Evolutionary conservation across 2,888 invertebrate species (phyloP), one percentile per base, ranked within the genome.

Genomic region (Dimorphilus gyrociliatus): DNA sequence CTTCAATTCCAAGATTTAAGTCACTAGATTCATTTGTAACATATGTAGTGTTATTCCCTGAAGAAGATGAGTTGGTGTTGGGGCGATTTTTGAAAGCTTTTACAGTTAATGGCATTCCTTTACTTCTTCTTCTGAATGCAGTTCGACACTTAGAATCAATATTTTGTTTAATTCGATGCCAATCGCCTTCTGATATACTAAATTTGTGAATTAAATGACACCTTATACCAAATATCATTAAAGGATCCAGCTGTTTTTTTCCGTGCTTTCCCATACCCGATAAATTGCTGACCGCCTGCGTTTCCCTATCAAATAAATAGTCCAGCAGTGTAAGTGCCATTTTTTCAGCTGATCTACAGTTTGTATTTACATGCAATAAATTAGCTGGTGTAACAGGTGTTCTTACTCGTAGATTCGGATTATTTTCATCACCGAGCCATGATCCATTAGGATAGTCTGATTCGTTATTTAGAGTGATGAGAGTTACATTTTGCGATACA

Each of bases 111-210:
- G 58, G 55, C 47, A 54, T 50, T 19, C 59, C 58, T 21, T 50
- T 41, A 37, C 48, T 46, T 33, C 50, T 47, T 16, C 53, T 47
- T 23, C 53, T 47, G 44, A 52, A 68, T 3, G 67, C 67, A 21
- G 67, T 65, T 19, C 68, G 51, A 44, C 69, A 69, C 43, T 69
- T 69, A 25, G 68, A 67, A 48, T 69, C 67, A 39, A 69, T 62
- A 44, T 68, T 68, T 42, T 65, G 66, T 45, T 66, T 66, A 30
- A 69, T 68, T 39, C 66, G 51, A 36, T 65, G 65, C 69, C 69
- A 69, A 37, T 68, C 65, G 36, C 56, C 53, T 38, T 67, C 66
- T n/a, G 63, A 56, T 23, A 68, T 64, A 23, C 53, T 53, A 50
- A 68, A 68, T 34, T 61, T 60, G 37, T 64, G 55, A 19, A 65